Base-by-base conservation (phyloP, 2,113 vertebrate species). In the Gasterosteus aculeatus region DNA sequence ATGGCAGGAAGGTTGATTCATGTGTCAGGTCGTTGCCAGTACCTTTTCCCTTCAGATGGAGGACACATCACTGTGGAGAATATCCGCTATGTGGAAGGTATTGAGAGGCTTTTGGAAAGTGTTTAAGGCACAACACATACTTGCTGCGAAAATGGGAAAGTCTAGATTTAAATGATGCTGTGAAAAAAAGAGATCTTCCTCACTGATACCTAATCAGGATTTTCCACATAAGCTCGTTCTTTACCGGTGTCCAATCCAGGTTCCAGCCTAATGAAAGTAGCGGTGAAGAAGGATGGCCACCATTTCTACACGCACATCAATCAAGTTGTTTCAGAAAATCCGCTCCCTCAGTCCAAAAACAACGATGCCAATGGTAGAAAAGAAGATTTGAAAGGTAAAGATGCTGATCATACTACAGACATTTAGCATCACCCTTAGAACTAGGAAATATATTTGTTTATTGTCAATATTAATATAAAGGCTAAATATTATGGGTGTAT, bases 1-100 rank as follows among this genome's bases (percentile, higher is more conserved):
- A 95, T 95, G 91, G 95, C 95, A 49, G 94, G 97, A 2, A 58
- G 77, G 79, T 56, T 97, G 68, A 91, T 96, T 83, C 95, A 94
- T 2, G 90, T 97, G 59, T 95, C 93, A 1, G 97, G 97, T 60
- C 72, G 79, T 41, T 88, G 79, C 57, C 93, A 89, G 2, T 90
- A 93, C 69, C 91, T 99, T 51, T 98, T 95, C 89, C 96, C 96
- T 59, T 94, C 94, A 1, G 96, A 98, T 46, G 98, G 97, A 86
- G 97, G 97, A 46, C 91, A 91, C 66, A 95, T 99, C 84, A 94
- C 93, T 77, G 95, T 97, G 84, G 96, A 99, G 85, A 95, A 91
- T 77, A 90, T 92, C 79, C 65, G 83, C 7, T 97, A 94, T 86
- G 84, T 93, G 77, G 95, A 95, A 96, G 96, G 98, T 99, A 89